These are phyloP conservation scores for Acinonyx jubatus DNA, from an alignment of 2,113 vertebrate species.

Conservation along the genomic window DNA sequence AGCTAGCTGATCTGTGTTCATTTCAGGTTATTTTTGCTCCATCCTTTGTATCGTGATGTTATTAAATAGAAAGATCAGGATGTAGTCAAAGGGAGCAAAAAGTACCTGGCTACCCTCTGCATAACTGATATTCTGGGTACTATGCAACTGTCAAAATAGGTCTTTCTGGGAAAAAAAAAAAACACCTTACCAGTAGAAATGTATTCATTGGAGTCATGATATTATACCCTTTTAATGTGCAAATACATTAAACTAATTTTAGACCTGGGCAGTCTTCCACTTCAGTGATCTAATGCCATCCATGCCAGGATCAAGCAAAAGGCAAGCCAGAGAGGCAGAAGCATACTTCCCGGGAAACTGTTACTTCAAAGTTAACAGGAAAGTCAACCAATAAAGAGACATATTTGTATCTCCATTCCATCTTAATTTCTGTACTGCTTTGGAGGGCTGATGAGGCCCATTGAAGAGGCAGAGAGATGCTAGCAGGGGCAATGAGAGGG, in stretches of 20 bases:
- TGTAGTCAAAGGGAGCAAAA: slow-evolving; percentile 18
- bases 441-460: not conserved
- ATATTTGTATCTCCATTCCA: not conserved
- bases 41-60: not conserved
- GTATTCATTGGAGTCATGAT: not conserved
- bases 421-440: not conserved
- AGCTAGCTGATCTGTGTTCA: not conserved
- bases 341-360: not conserved
- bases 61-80: not conserved
- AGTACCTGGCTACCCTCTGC: not conserved
- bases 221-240: not conserved
- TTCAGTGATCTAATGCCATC: not conserved
- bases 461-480: not conserved
- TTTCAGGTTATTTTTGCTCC: not conserved
- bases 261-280: not conserved
- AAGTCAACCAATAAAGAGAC: not conserved
- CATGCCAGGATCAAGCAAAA: not conserved
- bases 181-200: not conserved
- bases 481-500: not conserved
- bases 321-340: not conserved
- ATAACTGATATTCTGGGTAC: slow-evolving; percentile 4
- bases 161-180: not conserved
- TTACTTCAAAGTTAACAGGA: not conserved
- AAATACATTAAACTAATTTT: not conserved
- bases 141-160: not conserved